phyloP scores from a whole-genome alignment of 2,113 vertebrate species.

The Origma solitaria region DNA sequence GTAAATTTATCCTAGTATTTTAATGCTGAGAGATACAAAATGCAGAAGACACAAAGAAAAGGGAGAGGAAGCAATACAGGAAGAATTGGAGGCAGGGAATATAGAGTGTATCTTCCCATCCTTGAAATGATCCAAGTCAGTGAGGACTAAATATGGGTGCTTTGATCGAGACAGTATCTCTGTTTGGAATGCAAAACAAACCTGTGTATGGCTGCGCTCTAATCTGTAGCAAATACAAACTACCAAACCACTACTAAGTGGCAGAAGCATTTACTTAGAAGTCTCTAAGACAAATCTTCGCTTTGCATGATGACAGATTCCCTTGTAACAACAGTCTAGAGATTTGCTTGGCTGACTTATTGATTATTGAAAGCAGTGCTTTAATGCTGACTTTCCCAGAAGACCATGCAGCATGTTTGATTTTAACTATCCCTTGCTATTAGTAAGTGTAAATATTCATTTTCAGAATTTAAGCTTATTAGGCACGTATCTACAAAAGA shows the following conservation, averaged over 20 bases:
- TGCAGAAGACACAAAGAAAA: neutral
- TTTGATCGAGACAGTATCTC: neutral
- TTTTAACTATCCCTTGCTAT: slow-evolving; percentile 38
- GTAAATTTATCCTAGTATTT: slow-evolving; percentile 2
- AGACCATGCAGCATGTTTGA: neutral
- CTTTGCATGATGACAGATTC: neutral
- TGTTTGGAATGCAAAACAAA: neutral
- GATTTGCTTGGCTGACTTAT: slow-evolving; percentile 50
- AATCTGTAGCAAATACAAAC: neutral
- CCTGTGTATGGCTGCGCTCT: neutral
- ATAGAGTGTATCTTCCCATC: neutral
- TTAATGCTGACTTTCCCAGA: slow-evolving; percentile 13
- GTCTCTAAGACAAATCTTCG: neutral
- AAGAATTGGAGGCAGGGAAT: neutral
- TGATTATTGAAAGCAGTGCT: slow-evolving; percentile 53
- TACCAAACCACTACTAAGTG: neutral
- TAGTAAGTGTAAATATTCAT: slow-evolving; percentile 28
- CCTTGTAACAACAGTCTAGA: slow-evolving; percentile 18
- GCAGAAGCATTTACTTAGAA: slow-evolving; percentile 22
- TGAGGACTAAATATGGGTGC: neutral
- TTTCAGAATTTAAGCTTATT: slow-evolving; percentile 37
- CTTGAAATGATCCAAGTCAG: neutral
- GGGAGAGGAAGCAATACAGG: neutral
- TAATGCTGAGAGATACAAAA: neutral
- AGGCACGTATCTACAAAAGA: neutral